Evolutionary conservation across 2,888 invertebrate species (phyloP).

Genomic region (Julus scanicus): DNA sequence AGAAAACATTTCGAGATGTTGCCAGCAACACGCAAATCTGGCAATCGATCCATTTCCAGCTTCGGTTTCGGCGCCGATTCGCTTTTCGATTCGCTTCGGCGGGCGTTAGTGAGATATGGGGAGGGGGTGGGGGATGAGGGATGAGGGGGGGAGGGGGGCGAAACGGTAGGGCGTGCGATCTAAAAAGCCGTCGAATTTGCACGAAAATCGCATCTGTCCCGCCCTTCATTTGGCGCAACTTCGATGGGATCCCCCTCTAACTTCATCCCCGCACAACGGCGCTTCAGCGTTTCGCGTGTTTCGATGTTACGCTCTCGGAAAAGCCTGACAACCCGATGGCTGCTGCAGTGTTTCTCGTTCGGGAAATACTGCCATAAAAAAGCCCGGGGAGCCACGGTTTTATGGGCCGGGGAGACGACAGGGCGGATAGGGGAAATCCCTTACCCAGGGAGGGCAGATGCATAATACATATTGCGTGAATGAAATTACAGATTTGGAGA

Average conservation of each 20-base stretch:
- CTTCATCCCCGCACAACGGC: background rate
- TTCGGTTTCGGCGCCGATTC: no score
- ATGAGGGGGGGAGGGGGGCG: no score
- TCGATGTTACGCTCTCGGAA: background rate
- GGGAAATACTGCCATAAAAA: conserved; percentile 31
- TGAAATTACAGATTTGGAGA: conserved; percentile 45
- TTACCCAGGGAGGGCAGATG: background rate
- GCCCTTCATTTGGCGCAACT: conserved; percentile 8
- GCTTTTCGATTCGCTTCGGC: no score
- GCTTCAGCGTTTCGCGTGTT: background rate
- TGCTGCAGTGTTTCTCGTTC: background rate
- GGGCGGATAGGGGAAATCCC: background rate
- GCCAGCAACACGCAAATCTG: no score
- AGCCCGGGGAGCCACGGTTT: background rate
- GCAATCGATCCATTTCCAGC: no score
- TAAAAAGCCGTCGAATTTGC: conserved; percentile 36
- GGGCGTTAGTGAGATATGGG: no score
- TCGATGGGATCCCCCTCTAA: background rate
- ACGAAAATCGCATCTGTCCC: conserved; percentile 36
- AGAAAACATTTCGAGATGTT: no score
- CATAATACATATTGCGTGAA: conserved; percentile 45
- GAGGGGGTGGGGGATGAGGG: no score
- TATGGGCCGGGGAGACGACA: background rate
- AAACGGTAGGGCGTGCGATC: background rate
- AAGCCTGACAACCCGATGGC: background rate